These are phyloP conservation scores for Catocala sponsa DNA, from an alignment of 2,888 invertebrate genomes.

Conservation along the genomic window DNA sequence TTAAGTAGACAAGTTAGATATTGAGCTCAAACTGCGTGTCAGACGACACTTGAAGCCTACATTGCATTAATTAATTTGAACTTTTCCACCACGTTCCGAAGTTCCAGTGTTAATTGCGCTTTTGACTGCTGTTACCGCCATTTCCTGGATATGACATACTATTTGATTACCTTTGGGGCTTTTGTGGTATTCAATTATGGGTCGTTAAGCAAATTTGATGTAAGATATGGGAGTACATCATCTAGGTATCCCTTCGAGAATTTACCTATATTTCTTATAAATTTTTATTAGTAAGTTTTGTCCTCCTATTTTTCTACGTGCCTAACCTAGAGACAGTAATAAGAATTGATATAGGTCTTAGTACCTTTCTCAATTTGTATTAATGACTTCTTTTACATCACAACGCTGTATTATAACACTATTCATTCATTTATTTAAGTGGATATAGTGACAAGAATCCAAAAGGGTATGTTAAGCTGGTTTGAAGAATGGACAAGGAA, in stretches of 20 bases:
- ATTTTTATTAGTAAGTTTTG: too few relatives aligned
- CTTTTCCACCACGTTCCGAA: constrained; percentile 65
- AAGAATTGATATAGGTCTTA: too few relatives aligned
- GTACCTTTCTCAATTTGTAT: too few relatives aligned
- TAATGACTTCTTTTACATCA: too few relatives aligned
- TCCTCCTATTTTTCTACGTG: too few relatives aligned
- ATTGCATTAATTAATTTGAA: constrained; percentile 76
- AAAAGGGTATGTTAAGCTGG: too few relatives aligned
- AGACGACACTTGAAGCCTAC: constrained; percentile 67
- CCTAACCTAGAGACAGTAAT: too few relatives aligned
- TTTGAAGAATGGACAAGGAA: too few relatives aligned
- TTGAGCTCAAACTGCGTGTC: constrained; percentile 63
- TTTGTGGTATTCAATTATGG: constrained; percentile 39
- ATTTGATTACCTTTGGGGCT: constrained; percentile 51
- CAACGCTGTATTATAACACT: too few relatives aligned
- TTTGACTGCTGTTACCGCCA: constrained; percentile 60
- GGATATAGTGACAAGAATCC: too few relatives aligned
- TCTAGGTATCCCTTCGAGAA: constrained; percentile 33
- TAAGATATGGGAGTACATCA: constrained; percentile 39
- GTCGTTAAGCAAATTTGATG: constrained; percentile 48
- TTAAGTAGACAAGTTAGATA: constrained; percentile 11
- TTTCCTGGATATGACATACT: constrained; percentile 53
- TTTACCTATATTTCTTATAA: background rate
- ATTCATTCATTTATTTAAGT: too few relatives aligned
- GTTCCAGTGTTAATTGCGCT: constrained; percentile 74